These are phyloP conservation scores for Amaurobius ferox DNA, from an alignment of 2,888 invertebrate genomes.

Conservation along the genomic window DNA sequence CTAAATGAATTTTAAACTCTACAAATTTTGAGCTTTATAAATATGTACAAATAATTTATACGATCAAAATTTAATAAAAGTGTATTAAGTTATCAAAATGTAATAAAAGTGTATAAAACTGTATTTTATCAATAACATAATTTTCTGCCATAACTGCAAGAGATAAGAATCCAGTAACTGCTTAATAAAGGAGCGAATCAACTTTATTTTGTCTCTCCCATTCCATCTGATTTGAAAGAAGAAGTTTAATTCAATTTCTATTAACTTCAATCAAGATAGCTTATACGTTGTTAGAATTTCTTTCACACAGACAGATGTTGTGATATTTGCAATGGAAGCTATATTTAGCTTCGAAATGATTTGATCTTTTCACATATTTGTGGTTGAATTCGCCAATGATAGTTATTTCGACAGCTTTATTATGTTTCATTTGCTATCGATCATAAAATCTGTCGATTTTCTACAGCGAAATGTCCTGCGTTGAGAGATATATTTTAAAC, in stretches of 20 bases:
- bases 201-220: background rate
- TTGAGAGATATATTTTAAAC: too few relatives aligned
- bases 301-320: background rate
- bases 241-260: slow-evolving; percentile 54
- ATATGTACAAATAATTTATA: too few relatives aligned
- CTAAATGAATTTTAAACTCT: too few relatives aligned
- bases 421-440: background rate
- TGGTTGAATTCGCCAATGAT: slow-evolving; percentile 17
- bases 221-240: background rate
- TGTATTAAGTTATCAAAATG: too few relatives aligned
- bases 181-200: too few relatives aligned
- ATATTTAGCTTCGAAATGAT: slow-evolving; percentile 28
- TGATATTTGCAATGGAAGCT: slow-evolving; percentile 17
- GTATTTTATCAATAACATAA: too few relatives aligned
- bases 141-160: too few relatives aligned
- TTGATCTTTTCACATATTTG: slow-evolving; percentile 3
- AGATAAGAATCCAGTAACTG: too few relatives aligned
- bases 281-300: slow-evolving; percentile 34
- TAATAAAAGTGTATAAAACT: too few relatives aligned
- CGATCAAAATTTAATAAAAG: too few relatives aligned
- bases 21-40: too few relatives aligned
- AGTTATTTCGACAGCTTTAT: slow-evolving; percentile 34
- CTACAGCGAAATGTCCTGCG: background rate
- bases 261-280: slow-evolving; percentile 58
- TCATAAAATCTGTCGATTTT: background rate